phyloP scores from a whole-genome alignment of 1,140 invertebrate species.

The Rhagoletis pomonella region DNA sequence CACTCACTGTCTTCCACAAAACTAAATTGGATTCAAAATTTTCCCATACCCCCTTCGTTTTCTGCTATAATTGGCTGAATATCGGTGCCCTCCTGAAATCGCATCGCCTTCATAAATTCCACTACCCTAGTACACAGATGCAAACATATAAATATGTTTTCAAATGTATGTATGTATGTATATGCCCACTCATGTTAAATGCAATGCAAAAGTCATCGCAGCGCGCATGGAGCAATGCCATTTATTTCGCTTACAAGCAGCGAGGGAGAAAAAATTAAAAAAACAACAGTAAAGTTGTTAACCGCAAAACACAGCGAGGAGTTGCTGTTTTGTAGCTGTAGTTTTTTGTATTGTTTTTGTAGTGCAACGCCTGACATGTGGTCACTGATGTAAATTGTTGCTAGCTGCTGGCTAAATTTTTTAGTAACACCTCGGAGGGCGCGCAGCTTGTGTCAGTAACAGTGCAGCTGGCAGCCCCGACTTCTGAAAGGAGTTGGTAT shows the following conservation, averaged over 20 bases:
- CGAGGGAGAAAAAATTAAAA: not conserved
- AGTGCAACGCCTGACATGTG: conserved; percentile 10
- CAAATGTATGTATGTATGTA: not conserved
- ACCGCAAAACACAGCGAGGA: not conserved
- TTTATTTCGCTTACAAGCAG: conserved; percentile 25
- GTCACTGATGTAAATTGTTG: conserved; percentile 31
- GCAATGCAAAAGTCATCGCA: not conserved
- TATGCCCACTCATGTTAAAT: not conserved
- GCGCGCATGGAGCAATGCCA: conserved; percentile 7
- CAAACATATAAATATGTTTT: no score
- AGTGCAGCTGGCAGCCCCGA: not conserved
- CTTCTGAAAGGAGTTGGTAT: no score
- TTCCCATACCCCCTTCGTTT: no score
- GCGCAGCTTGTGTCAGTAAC: not conserved
- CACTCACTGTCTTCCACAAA: no score
- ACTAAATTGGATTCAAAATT: no score
- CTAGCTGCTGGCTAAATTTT: not conserved
- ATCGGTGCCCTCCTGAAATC: no score
- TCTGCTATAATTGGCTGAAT: no score
- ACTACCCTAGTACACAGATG: not conserved
- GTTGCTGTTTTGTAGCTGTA: not conserved
- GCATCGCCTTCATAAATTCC: no score
- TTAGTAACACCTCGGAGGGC: not conserved
- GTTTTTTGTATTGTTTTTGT: not conserved
- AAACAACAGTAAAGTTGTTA: not conserved